Base-by-base conservation (phyloP, 2,888 invertebrate species). In the Schizaphis graminum region DNA sequence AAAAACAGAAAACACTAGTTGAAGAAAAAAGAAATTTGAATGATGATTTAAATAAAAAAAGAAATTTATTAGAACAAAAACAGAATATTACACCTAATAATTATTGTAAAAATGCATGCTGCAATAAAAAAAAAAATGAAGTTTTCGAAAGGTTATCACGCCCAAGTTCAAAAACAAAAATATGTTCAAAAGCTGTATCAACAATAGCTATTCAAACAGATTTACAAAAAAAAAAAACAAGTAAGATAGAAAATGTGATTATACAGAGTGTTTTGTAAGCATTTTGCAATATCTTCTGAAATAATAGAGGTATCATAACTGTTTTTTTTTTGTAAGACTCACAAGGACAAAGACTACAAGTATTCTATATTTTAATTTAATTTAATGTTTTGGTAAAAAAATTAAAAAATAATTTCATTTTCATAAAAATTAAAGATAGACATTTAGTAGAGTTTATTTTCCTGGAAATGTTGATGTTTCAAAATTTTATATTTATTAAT, bases 201-300 rank as follows among this genome's bases (percentile, higher is more conserved):
- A 61, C 94, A 24, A 53, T 91, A 28, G 94, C 67, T 41, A 86
- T 91, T 91, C 94, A 94, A 91, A 94, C 94, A 47, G 91, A 93
- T 41, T 49, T 35, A 28, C 85, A 49, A 1, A 16, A n/a, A 13
- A 93, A 35, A 35, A 35, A 85, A 77, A 57, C 24, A 10, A 61
- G 91, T 94, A 91, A 94, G 67, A 49, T 86, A 24, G 16, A 77
- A 77, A 77, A 35, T 77, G 35, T 41, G 26, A 11, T 26, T 44
- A 21, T 53, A 47, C 44, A 47, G 41, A 44, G 41, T 44, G 41
- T 44, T 44, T 44, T 44, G 41, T 44, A 44, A 44, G 41, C 3
- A 44, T 44, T 44, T 44, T 44, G 41, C 41, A 3, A 44, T 44
- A 44, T 44, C 41, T 44, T 44, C 41, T 44, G 41, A 44, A 44